Evolutionary conservation across 2,113 vertebrate genomes (phyloP).

Genomic region (Bombycilla garrulus): DNA sequence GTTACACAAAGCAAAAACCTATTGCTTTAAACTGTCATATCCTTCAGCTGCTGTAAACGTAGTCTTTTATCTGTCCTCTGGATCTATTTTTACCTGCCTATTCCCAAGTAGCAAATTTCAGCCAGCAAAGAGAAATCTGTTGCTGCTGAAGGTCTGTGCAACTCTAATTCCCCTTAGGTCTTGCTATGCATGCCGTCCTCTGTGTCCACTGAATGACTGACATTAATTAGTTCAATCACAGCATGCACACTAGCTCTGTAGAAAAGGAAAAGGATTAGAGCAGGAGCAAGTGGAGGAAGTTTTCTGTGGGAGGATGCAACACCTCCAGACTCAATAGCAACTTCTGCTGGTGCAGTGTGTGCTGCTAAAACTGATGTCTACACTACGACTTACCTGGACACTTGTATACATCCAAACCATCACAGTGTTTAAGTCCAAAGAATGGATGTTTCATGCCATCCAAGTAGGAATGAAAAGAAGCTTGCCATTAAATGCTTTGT

Average conservation of each 20-base stretch:
- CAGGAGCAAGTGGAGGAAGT: not conserved
- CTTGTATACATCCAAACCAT: not conserved
- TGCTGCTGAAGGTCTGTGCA: not conserved
- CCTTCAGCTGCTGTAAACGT: constrained; percentile 14
- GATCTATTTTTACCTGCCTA: constrained; percentile 23
- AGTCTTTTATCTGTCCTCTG: constrained; percentile 42
- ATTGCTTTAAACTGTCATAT: constrained; percentile 40
- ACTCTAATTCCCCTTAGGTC: constrained; percentile 1
- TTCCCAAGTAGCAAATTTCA: not conserved
- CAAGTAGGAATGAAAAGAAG: not conserved
- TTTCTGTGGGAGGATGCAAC: not conserved
- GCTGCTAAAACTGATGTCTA: not conserved
- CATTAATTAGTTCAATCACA: constrained; percentile 59
- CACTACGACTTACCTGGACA: not conserved
- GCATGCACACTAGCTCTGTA: not conserved
- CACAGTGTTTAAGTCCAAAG: not conserved
- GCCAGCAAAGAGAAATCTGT: constrained; percentile 1
- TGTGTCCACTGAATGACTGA: constrained; percentile 29
- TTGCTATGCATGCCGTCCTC: not conserved
- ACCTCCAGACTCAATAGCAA: not conserved
- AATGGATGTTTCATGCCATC: not conserved
- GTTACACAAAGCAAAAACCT: constrained; percentile 21
- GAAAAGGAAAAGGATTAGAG: constrained; percentile 13
- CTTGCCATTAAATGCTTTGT: not conserved
- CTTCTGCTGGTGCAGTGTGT: not conserved